Evolutionary conservation across 2,888 invertebrate genomes (phyloP).

Genomic region (Amblyteles armatorius): DNA sequence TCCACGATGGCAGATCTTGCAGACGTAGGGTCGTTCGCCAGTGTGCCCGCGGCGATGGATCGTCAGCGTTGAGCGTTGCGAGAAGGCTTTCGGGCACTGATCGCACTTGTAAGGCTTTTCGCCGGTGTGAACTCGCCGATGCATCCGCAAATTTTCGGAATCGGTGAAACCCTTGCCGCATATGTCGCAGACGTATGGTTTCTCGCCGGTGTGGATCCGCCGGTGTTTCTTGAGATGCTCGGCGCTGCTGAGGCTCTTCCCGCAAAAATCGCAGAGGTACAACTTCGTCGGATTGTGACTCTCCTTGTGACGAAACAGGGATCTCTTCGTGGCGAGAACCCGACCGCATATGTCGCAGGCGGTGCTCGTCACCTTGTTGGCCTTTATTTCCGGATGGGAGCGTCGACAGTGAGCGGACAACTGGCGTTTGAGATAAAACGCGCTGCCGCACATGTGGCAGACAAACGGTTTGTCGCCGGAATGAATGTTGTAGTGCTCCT

Average conservation of each 20-base stretch:
- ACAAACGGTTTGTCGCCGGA: constrained; percentile 82
- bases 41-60: constrained; percentile 85
- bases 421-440: constrained; percentile 80
- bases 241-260: constrained; percentile 85
- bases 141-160: constrained; percentile 84
- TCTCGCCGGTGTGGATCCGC: constrained; percentile 86
- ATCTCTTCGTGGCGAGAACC: constrained; percentile 80
- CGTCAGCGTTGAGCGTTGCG: constrained; percentile 85
- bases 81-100: constrained; percentile 85
- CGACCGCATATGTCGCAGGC: constrained; percentile 83
- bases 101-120: constrained; percentile 85
- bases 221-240: constrained; percentile 85
- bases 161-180: constrained; percentile 85
- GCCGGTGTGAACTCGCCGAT: constrained; percentile 85
- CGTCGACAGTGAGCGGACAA: constrained; percentile 81
- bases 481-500: constrained; percentile 83
- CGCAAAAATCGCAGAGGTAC: constrained; percentile 85
- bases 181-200: constrained; percentile 85
- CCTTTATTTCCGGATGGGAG: constrained; percentile 81
- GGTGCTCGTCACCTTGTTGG: constrained; percentile 81
- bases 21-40: constrained; percentile 84
- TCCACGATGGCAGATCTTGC: constrained; percentile 83
- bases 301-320: constrained; percentile 81
- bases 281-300: constrained; percentile 83
- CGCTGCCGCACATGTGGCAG: constrained; percentile 78